Base-by-base conservation (phyloP, 1,140 invertebrate genomes). In the Penaeus chinensis region DNA sequence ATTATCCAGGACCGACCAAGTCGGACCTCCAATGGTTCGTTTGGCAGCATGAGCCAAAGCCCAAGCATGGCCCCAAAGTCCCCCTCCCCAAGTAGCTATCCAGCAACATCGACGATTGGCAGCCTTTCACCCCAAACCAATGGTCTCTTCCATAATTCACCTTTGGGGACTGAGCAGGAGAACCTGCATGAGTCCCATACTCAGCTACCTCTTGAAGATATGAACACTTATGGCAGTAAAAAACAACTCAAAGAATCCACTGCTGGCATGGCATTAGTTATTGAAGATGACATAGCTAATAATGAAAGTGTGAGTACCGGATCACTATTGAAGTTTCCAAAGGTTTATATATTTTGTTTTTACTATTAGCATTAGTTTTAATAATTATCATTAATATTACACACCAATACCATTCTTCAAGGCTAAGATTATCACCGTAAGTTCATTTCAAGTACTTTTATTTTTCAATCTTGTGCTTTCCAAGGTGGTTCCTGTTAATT, bases 221-320 rank as follows among this genome's bases (percentile, higher is more conserved):
- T 71, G 74, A 84, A 62, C 69, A 63, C 63, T 22, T 62, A 60
- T 24, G 16, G 76, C 62, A 76, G 61, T 87, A 88, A 89, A 87
- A 90, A 77, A 82, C 74, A 76, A 90, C 74, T 65, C 60, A 65
- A 71, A 77, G 85, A 86, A 24, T 66, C 83, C 61, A 63, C 77
- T 54, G 76, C 82, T 66, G 84, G 76, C 85, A 83, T 74, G 84
- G 82, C 90, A 76, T 62, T 91, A 84, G 85, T 89, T 63, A 89
- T 89, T 80, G 78, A 86, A 32, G 89, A 86, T 63, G 89, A 89
- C 94, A 77, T 89, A 78, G 76, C 87, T 24, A 91, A 90, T 79
- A 54, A 84, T 78, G 88, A 89, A 27, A 85, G 85, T 89, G 90
- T 85, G n/a, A 89, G 89, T 85, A 87, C 54, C 37, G 27, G 66